A percentile compares a stretch with the other conserved stretches of the same genome.
These are phyloP conservation scores for Ormia ochracea DNA, from an alignment of 2,888 invertebrate species.

Conservation along the genomic window DNA sequence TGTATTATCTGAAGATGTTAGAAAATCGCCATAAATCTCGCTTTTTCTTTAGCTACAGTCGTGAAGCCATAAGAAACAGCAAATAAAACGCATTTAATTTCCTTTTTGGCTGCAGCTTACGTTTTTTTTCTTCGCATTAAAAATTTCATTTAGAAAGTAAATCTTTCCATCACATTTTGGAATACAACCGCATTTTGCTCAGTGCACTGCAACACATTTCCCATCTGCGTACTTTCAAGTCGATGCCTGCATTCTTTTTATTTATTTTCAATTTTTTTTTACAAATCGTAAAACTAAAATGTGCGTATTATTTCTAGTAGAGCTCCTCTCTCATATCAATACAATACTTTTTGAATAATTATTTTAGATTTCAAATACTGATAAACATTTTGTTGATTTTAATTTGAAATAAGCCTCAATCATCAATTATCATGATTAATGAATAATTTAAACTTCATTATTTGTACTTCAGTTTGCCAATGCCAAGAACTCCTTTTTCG, in stretches of 20 bases:
- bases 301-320: conserved; percentile 29
- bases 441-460: conserved; percentile 38
- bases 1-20: too few relatives aligned
- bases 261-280: neutral
- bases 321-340: conserved; percentile 8
- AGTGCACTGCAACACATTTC: conserved; percentile 1
- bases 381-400: conserved; percentile 68
- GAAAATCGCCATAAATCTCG: too few relatives aligned
- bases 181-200: neutral
- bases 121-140: too few relatives aligned
- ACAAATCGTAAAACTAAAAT: neutral
- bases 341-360: conserved; percentile 64
- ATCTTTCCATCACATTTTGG: too few relatives aligned
- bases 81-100: too few relatives aligned
- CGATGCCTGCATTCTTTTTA: neutral
- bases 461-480: neutral
- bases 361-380: conserved; percentile 65
- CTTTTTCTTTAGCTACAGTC: too few relatives aligned
- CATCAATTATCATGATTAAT: conserved; percentile 66
- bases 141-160: too few relatives aligned
- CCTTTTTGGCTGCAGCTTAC: too few relatives aligned
- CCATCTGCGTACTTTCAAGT: conserved; percentile 14
- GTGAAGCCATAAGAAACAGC: too few relatives aligned
- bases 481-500: conserved; percentile 40
- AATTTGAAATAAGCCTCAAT: conserved; percentile 61